A percentile compares a stretch with the other conserved stretches of the same genome.
Conservation (phyloP, 2,113 vertebrate species). For the Loxodonta africana region DNA sequence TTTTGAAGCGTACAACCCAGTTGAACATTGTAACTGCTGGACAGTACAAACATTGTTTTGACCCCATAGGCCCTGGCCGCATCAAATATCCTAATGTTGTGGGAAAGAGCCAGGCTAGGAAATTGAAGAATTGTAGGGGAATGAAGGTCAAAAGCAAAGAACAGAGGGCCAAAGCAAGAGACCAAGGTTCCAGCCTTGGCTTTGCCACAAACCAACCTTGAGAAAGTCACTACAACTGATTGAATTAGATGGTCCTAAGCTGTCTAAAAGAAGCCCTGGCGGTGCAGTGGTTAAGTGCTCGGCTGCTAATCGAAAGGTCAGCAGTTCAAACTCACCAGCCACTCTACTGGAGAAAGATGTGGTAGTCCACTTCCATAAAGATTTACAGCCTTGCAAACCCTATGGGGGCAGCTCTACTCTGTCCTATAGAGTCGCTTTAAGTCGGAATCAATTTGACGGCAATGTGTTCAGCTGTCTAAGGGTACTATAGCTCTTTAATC, state of each 20-base stretch:
- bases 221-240: neutral
- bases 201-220: constrained; percentile 19
- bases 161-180: neutral
- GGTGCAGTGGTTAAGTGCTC: no score
- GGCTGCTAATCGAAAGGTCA: no score
- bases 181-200: constrained; percentile 24
- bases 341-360: no score
- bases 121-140: neutral
- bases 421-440: no score
- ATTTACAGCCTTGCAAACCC: no score
- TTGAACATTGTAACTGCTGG: neutral
- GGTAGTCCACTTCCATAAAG: no score
- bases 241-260: constrained; percentile 16
- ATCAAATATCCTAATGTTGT: constrained; percentile 1
- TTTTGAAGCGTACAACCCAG: neutral
- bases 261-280: no score
- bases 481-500: constrained; percentile 22
- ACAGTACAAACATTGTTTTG: constrained; percentile 23
- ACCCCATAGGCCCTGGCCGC: neutral
- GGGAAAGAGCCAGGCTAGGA: neutral
- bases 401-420: no score
- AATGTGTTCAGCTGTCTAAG: neutral
- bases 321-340: no score
- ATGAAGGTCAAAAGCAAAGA: neutral
- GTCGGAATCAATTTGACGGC: no score